phyloP scores from a whole-genome alignment of 2,113 vertebrate genomes.

The Dendropsophus ebraccatus region DNA sequence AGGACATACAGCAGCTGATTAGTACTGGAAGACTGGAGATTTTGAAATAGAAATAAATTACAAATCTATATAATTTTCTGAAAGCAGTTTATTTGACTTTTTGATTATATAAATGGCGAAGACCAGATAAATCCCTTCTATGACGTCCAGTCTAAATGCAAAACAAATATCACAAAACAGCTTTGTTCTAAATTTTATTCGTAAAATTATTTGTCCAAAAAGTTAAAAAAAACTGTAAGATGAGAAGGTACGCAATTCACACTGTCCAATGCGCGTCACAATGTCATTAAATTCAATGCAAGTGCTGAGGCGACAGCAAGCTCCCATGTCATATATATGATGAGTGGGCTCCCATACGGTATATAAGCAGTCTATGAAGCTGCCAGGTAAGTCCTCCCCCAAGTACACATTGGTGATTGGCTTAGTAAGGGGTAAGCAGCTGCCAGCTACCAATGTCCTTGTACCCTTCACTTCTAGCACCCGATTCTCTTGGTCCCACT shows the following conservation, averaged over 20 bases:
- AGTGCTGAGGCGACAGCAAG: neutral
- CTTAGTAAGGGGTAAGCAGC: slow-evolving; percentile 10
- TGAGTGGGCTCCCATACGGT: neutral
- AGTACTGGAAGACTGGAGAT: too few relatives aligned
- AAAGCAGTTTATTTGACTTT: too few relatives aligned
- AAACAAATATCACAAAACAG: slow-evolving; percentile 38
- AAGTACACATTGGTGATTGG: neutral
- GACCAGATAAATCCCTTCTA: neutral
- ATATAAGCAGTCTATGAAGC: neutral
- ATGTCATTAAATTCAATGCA: slow-evolving; percentile 14
- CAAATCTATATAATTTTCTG: too few relatives aligned
- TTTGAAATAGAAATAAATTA: too few relatives aligned
- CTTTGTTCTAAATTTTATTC: slow-evolving; percentile 46
- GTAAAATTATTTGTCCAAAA: slow-evolving; percentile 27
- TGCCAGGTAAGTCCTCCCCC: neutral
- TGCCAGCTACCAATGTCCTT: slow-evolving; percentile 22
- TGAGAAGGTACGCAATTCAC: neutral
- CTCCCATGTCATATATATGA: slow-evolving; percentile 28
- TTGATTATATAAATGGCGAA: neutral
- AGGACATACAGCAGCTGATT: too few relatives aligned
- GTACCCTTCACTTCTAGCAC: neutral
- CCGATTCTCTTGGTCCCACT: neutral
- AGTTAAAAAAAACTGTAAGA: neutral
- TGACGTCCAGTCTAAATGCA: neutral
- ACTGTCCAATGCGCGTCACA: slow-evolving; percentile 12